phyloP scores from a whole-genome alignment of 2,113 vertebrate species.

The Peromyscus leucopus region DNA sequence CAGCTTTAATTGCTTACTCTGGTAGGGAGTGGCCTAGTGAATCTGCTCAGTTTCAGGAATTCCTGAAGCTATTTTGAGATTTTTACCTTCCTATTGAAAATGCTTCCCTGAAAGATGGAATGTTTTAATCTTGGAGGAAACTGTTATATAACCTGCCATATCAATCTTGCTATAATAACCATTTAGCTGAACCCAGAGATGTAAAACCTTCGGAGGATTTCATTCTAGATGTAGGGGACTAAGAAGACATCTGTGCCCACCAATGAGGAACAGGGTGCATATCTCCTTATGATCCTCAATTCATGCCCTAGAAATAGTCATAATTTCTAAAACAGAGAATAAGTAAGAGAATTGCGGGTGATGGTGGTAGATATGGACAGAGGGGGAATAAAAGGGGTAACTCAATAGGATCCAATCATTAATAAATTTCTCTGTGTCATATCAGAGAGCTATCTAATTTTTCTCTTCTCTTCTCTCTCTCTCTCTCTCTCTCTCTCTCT shows the following conservation, averaged over 20 bases:
- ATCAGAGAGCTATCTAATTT: conserved; percentile 15
- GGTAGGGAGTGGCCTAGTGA: not conserved
- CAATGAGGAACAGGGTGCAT: not conserved
- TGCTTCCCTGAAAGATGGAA: not conserved
- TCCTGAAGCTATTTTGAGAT: not conserved
- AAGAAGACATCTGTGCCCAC: not conserved
- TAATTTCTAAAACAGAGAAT: conserved; percentile 48
- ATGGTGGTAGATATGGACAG: not conserved
- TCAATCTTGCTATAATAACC: not conserved
- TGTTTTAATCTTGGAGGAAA: not conserved
- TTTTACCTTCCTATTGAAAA: not conserved
- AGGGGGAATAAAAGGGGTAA: conserved; percentile 30
- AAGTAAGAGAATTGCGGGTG: not conserved
- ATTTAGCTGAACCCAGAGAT: not conserved
- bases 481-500: no score
- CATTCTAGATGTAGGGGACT: not conserved
- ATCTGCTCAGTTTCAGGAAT: not conserved
- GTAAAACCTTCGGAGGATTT: not conserved
- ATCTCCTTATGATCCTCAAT: not conserved
- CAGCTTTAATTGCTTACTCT: not conserved
- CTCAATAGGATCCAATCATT: not conserved
- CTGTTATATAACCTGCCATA: not conserved
- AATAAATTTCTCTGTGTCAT: not conserved
- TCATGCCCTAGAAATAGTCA: not conserved
- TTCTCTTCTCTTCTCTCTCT: not conserved